Evolutionary conservation across 2,797 vertebrate genomes (phyloP), one percentile per base, ranked within the genome.

Genomic region (Enteromius treurensis): DNA sequence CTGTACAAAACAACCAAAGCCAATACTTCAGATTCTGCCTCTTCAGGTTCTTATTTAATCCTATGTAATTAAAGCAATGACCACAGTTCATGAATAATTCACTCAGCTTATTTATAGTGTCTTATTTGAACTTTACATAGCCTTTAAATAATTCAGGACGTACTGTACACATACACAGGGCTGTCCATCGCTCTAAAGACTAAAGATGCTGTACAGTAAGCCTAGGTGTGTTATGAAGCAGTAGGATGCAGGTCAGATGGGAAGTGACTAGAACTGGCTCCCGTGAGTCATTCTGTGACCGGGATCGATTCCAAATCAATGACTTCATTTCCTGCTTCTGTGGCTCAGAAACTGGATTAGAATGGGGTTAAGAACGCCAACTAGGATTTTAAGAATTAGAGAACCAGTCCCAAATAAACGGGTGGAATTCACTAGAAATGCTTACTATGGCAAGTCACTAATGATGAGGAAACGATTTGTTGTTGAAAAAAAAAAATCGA

Each of bases 231-330:
- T 37, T 77, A 64, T 13, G 34, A 47, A 65, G 37, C 69, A 51
- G 32, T 40, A 21, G 58, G 2, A 47, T 32, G 45, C 32, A 51
- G 58, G 70, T 62, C 55, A 62, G 55, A 62, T 29, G 75, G 23
- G 9, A 17, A 58, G 23, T 77, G 75, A 81, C 45, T 73, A 17
- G 75, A 84, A 79, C 40, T 79, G 81, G 86, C 78, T 75, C 29
- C 49, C 68, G 76, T 89, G 87, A 86, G 51, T 77, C 81, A 82
- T 70, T 69, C 85, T 85, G 75, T 79, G 85, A 89, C 88, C 68
- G 21, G 53, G 88, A 90, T 91, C 89, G 88, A 86, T 80, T 84
- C 67, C 53, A 76, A 88, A 91, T 91, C 87, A n/a, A 90, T 93
- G 78, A 89, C 77, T 89, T 90, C 21, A 91, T 93, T 91, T 90